A percentile compares a stretch with the other conserved stretches of the same genome.
phyloP scores from a whole-genome alignment of 1,140 invertebrate genomes.

The Lordiphosa stackelbergi region DNA sequence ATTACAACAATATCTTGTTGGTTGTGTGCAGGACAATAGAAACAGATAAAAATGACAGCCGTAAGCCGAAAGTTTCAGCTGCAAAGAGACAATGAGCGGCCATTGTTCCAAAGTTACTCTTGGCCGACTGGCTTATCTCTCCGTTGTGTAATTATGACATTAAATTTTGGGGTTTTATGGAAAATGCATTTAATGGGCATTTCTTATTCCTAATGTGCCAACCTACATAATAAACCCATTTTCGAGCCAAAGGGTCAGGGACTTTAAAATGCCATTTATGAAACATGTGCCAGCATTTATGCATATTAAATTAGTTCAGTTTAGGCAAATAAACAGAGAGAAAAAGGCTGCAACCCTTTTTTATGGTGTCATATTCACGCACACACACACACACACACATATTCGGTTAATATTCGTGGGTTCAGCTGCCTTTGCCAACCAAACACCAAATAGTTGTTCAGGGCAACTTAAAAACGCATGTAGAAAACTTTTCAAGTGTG shows the following conservation, averaged over 20 bases:
- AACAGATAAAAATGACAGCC: conserved; percentile 67
- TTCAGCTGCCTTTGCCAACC: conserved; percentile 30
- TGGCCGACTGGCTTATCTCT: conserved; percentile 43
- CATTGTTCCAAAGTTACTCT: conserved; percentile 46
- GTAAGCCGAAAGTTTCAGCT: conserved; percentile 34
- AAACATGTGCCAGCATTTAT: conserved; percentile 73
- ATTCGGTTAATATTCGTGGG: conserved; percentile 52
- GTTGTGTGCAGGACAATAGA: conserved; percentile 43
- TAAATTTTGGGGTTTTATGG: conserved; percentile 44
- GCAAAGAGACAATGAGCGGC: conserved; percentile 13
- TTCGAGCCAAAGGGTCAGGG: conserved; percentile 26
- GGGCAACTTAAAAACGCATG: conserved; percentile 69
- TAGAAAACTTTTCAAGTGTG: conserved; percentile 71
- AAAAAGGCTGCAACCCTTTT: conserved; percentile 51
- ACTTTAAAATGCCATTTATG: conserved; percentile 73
- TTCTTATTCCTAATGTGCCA: conserved; percentile 37
- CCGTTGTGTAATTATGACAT: conserved; percentile 58
- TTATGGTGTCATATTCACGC: conserved; percentile 56
- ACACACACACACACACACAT: conserved; percentile 33
- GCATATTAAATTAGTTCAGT: conserved; percentile 71
- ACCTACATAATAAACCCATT: conserved; percentile 64
- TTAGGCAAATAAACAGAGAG: conserved; percentile 59
- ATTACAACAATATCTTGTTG: conserved; percentile 38
- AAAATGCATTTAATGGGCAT: conserved; percentile 40
- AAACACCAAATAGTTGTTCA: conserved; percentile 60